A percentile compares a stretch with the other conserved stretches of the same genome.
These are phyloP conservation scores for Pipra filicauda DNA, from an alignment of 2,113 vertebrate genomes.

Conservation along the genomic window DNA sequence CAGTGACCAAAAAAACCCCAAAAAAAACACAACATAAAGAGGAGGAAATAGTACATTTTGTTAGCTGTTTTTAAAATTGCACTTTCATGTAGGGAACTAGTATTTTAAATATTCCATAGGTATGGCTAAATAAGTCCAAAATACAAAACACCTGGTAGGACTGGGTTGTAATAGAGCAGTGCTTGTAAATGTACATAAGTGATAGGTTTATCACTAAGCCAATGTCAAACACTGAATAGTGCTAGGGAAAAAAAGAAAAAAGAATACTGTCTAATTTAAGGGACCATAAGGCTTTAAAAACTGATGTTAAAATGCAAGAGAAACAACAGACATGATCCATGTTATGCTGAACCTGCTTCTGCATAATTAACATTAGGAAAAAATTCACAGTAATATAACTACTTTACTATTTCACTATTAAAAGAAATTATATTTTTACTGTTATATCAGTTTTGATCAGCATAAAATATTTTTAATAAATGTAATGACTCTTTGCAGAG, in stretches of 20 bases:
- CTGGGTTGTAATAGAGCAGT: not conserved
- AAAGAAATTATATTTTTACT: not conserved
- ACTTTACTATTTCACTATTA: not conserved
- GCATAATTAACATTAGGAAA: not conserved
- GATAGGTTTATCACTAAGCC: not conserved
- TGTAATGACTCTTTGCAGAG: not conserved
- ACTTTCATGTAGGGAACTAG: not conserved
- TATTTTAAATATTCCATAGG: not conserved
- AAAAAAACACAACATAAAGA: not conserved
- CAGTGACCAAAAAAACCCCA: not conserved
- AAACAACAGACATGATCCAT: not conserved
- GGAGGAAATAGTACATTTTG: not conserved
- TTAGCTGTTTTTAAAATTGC: not conserved
- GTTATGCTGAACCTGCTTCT: not conserved
- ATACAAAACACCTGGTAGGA: not conserved
- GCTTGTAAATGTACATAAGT: not conserved
- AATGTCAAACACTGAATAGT: not conserved
- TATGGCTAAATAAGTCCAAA: not conserved
- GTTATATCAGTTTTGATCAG: not conserved
- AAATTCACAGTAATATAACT: not conserved
- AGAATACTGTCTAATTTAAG: not conserved
- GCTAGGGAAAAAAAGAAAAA: not conserved
- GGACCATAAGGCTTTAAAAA: not conserved
- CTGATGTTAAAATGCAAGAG: not conserved
- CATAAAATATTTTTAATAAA: conserved; percentile 9